Evolutionary conservation across 2,797 vertebrate genomes (phyloP).

Genomic region (Gadopsis marmoratus): DNA sequence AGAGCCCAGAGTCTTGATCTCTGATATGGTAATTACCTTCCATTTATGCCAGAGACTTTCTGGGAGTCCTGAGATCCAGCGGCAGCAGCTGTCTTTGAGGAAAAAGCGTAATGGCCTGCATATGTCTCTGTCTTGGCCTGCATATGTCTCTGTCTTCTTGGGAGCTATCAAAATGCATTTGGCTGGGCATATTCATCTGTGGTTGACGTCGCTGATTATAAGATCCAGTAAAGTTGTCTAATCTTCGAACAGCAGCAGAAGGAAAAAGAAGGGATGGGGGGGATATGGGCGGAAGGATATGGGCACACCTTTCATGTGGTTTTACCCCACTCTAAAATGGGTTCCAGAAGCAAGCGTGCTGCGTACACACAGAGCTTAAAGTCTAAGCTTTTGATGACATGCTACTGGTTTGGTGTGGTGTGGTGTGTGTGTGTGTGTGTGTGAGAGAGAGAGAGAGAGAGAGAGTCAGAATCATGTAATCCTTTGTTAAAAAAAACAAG

Average conservation of each 20-base stretch:
- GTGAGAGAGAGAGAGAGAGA: no score
- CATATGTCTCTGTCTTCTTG: constrained; percentile 72
- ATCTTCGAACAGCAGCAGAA: constrained; percentile 70
- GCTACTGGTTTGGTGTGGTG: constrained; percentile 72
- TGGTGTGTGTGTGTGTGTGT: constrained; percentile 23
- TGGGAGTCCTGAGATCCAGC: constrained; percentile 72
- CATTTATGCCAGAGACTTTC: constrained; percentile 79
- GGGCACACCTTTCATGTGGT: constrained; percentile 79
- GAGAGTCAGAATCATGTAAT: constrained; percentile 35
- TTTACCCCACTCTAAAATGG: constrained; percentile 72
- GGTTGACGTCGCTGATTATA: constrained; percentile 80
- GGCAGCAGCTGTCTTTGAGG: constrained; percentile 79
- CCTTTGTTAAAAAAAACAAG: constrained; percentile 42
- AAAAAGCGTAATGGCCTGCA: constrained; percentile 78
- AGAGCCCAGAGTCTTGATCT: constrained; percentile 80
- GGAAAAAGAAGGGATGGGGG: constrained; percentile 56
- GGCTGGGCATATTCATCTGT: constrained; percentile 67
- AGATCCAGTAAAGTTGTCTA: constrained; percentile 79
- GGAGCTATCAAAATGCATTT: constrained; percentile 75
- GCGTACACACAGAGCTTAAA: constrained; percentile 59
- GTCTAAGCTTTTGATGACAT: constrained; percentile 76
- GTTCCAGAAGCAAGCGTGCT: constrained; percentile 76
- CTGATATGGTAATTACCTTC: constrained; percentile 82
- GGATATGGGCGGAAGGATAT: constrained; percentile 55
- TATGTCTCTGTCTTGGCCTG: constrained; percentile 72